These are phyloP conservation scores for Lateolabrax maculatus DNA, from an alignment of 2,797 vertebrate genomes.

Conservation along the genomic window DNA sequence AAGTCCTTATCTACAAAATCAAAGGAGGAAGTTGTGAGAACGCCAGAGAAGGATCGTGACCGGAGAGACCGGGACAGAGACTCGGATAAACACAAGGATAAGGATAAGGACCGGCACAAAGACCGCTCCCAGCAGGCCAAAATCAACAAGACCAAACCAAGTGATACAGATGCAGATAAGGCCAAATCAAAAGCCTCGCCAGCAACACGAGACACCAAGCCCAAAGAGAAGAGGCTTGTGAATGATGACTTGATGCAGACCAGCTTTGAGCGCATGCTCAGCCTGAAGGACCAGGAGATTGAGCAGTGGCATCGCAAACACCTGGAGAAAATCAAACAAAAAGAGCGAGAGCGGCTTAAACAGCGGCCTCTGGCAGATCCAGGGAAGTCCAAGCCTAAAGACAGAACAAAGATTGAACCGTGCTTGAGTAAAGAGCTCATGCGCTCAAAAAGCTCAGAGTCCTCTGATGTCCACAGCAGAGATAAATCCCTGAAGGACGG, in stretches of 20 bases:
- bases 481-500: constrained; percentile 91
- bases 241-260: constrained; percentile 99
- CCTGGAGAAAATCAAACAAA: constrained; percentile 99
- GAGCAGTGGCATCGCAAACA: constrained; percentile 99
- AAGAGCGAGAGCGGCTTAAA: constrained; percentile 95
- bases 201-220: constrained; percentile 89
- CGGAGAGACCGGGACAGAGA: constrained; percentile 90
- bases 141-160: constrained; percentile 86
- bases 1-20: constrained; percentile 87
- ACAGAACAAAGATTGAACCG: constrained; percentile 88
- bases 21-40: constrained; percentile 93
- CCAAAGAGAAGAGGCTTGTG: constrained; percentile 96
- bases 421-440: constrained; percentile 91
- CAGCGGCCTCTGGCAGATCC: constrained; percentile 90
- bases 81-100: constrained; percentile 87
- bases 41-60: constrained; percentile 92
- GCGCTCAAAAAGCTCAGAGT: constrained; percentile 95
- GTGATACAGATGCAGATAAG: constrained; percentile 87
- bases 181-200: constrained; percentile 89
- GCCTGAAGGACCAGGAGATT: constrained; percentile 98
- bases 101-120: constrained; percentile 90
- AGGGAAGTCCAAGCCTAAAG: constrained; percentile 91
- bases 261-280: constrained; percentile 99
- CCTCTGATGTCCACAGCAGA: constrained; percentile 86
- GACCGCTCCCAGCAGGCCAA: constrained; percentile 91